Evolutionary conservation across 2,797 vertebrate species (phyloP), one percentile per base, ranked within the genome.

Genomic region (Hafferia zeledoni): DNA sequence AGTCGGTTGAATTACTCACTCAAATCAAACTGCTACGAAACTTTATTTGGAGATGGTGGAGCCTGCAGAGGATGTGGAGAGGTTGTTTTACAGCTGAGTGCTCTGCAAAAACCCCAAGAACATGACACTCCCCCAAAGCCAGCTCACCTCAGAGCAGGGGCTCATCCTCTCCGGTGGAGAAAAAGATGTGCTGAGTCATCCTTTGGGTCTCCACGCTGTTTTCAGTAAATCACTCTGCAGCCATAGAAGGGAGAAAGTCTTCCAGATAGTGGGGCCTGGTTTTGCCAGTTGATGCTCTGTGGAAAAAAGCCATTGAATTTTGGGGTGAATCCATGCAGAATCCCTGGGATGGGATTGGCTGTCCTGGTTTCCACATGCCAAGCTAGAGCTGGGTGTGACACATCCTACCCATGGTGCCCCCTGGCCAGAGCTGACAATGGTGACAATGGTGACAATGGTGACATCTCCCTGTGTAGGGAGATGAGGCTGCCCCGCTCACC

Each of bases 41-140:
- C 82, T 97, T 95, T 95, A 97, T 96, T 96, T 96, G 94, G 96
- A 91, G 91, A 71, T 65, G 27, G 35, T 19, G 57, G 39, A 80
- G 83, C 41, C 71, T 5, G 1, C 9, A 37, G 27, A 52, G 50
- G 2, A 1, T 4, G 30, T 28, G 39, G n/a, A 20, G 35, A 72
- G 18, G 19, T 31, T 63, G 28, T 63, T 72, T 31, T 13, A 33
- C 47, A 43, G 39, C 50, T 69, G 35, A 75, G 16, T 0, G 1
- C 59, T 70, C 56, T 60, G 23, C 53, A 37, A 78, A 63, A 78
- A 37, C 24, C 39, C 23, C 1, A 0, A 3, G 0, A 14, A 13
- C 41, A 68, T 23, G 8, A 50, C 1, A 1, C 6, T 5, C 39
- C 33, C 61, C 53, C 19, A 53, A 31, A 61, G 16, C 33, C 5